A percentile compares a stretch with the other conserved stretches of the same genome.
Conservation (phyloP, 2,113 vertebrate genomes). For the Carlito syrichta region DNA sequence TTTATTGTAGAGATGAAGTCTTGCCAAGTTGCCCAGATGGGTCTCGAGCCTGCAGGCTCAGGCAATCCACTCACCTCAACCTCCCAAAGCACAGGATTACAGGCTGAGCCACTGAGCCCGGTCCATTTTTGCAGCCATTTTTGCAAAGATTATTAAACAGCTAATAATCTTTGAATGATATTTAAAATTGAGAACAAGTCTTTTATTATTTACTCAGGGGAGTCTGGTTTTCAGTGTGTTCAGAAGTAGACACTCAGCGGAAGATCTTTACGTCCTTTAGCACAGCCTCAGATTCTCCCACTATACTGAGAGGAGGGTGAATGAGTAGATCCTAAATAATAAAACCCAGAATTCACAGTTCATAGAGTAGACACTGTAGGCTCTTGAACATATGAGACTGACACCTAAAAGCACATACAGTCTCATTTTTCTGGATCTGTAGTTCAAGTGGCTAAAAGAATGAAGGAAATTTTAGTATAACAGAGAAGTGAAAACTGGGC, state of each 20-base stretch:
- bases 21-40: too few relatives aligned
- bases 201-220: background rate
- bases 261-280: background rate
- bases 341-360: slow-evolving; percentile 7
- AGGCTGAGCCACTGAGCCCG: too few relatives aligned
- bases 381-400: background rate
- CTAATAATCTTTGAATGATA: background rate
- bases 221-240: slow-evolving; percentile 18
- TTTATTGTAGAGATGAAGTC: too few relatives aligned
- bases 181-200: background rate
- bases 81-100: too few relatives aligned
- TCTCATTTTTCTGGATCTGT: slow-evolving; percentile 30
- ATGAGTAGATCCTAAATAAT: background rate
- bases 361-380: background rate
- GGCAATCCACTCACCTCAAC: too few relatives aligned
- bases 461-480: slow-evolving; percentile 1
- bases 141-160: background rate
- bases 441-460: background rate
- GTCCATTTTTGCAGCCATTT: too few relatives aligned
- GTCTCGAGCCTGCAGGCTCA: too few relatives aligned
- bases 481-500: background rate
- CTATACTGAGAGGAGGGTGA: background rate
- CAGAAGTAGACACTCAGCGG: background rate
- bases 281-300: background rate
- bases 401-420: background rate